These are phyloP conservation scores for Papilio polytes DNA, from an alignment of 1,140 invertebrate species.

Conservation along the genomic window DNA sequence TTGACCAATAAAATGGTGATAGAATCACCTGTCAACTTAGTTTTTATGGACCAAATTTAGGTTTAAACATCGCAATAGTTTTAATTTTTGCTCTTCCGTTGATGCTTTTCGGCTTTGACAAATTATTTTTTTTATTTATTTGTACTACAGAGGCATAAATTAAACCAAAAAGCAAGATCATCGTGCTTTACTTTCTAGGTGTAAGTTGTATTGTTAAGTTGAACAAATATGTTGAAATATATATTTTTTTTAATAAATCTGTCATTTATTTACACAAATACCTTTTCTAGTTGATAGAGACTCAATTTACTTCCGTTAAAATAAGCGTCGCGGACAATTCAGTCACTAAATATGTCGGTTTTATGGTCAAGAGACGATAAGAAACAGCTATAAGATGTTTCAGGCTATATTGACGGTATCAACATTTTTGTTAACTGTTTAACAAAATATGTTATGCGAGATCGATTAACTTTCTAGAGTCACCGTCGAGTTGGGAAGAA, in stretches of 20 bases:
- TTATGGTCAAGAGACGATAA: too few relatives aligned
- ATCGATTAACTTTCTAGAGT: too few relatives aligned
- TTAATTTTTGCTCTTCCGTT: background rate
- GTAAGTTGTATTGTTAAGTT: slow-evolving; percentile 13
- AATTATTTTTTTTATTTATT: background rate
- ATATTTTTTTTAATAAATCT: slow-evolving; percentile 18
- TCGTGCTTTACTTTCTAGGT: slow-evolving; percentile 16
- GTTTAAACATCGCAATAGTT: background rate
- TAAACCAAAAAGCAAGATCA: slow-evolving; percentile 23
- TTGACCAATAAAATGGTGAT: slow-evolving; percentile 16
- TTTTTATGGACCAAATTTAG: background rate
- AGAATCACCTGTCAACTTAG: background rate
- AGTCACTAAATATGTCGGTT: too few relatives aligned
- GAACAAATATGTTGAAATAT: slow-evolving; percentile 19
- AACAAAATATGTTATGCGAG: too few relatives aligned
- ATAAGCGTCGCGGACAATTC: too few relatives aligned
- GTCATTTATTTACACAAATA: slow-evolving; percentile 4
- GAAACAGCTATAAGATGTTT: too few relatives aligned
- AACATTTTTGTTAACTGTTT: too few relatives aligned
- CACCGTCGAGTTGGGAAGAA: background rate
- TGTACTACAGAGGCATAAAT: slow-evolving; percentile 20
- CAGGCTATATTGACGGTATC: too few relatives aligned
- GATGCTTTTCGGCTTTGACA: background rate
- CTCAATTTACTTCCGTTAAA: too few relatives aligned
- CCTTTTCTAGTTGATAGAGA: background rate